These are phyloP conservation scores for Hucho hucho DNA, from an alignment of 2,113 vertebrate genomes.

Conservation along the genomic window DNA sequence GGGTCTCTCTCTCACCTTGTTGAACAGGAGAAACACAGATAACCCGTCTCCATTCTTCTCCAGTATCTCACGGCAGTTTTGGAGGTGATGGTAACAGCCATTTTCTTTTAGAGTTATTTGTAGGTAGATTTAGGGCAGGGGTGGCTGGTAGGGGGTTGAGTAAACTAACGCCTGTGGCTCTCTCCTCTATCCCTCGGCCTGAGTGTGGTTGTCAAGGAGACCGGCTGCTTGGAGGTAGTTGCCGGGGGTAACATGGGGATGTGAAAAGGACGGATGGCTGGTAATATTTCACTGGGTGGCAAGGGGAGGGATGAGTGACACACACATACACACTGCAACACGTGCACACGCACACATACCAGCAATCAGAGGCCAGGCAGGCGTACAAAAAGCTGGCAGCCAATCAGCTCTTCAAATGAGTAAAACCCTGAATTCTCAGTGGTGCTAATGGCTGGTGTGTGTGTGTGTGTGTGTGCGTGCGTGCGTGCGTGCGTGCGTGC, in stretches of 20 bases:
- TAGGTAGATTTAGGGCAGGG: too few relatives aligned
- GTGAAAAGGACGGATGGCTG: not conserved
- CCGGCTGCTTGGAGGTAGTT: not conserved
- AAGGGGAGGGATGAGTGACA: not conserved
- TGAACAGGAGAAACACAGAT: too few relatives aligned
- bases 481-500: too few relatives aligned
- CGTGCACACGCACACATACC: constrained; percentile 2
- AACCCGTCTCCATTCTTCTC: too few relatives aligned
- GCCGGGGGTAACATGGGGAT: constrained; percentile 5
- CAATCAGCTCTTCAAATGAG: too few relatives aligned
- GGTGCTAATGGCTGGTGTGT: too few relatives aligned
- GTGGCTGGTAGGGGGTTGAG: not conserved
- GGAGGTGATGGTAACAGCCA: too few relatives aligned
- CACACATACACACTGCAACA: not conserved
- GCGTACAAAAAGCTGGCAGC: too few relatives aligned
- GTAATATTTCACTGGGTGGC: not conserved
- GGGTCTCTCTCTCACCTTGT: too few relatives aligned
- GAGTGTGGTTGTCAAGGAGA: constrained; percentile 8
- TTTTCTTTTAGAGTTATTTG: too few relatives aligned
- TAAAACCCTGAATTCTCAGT: not conserved
- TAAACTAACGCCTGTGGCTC: not conserved
- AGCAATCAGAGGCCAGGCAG: not conserved
- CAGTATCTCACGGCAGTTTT: too few relatives aligned
- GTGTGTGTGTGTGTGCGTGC: too few relatives aligned
- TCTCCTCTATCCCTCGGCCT: not conserved